Evolutionary conservation across 2,888 invertebrate genomes (phyloP).

Genomic region (Drosophila greeni): DNA sequence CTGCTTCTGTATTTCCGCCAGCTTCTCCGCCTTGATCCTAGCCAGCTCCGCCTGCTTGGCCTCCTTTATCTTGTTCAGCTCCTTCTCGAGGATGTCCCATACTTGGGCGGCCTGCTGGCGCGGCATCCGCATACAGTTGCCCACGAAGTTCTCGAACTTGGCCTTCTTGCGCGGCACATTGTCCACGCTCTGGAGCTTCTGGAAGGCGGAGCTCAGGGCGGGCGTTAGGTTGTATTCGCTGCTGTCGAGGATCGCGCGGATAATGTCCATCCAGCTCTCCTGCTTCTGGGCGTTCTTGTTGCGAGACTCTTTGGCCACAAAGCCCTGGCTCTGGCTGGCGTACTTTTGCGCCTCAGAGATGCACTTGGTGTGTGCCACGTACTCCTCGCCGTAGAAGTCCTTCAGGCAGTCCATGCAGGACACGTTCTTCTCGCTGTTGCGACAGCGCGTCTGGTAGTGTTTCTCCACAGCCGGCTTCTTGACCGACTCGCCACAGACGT

Average conservation of each 20-base stretch:
- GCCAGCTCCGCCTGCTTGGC: constrained; percentile 59
- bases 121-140: constrained; percentile 82
- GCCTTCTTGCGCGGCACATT: constrained; percentile 92
- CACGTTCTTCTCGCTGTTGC: constrained; percentile 83
- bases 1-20: constrained; percentile 9
- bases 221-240: constrained; percentile 75
- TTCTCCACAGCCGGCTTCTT: constrained; percentile 95
- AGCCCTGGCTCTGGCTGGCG: constrained; percentile 87
- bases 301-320: constrained; percentile 83
- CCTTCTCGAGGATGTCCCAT: constrained; percentile 81
- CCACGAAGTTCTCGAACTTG: constrained; percentile 89
- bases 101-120: constrained; percentile 85
- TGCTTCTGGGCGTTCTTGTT: constrained; percentile 94
- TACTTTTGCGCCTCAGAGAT: constrained; percentile 93
- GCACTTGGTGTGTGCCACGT: constrained; percentile 89
- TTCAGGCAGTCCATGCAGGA: constrained; percentile 97
- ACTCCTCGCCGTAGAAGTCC: constrained; percentile 90
- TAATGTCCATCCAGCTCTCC: constrained; percentile 84
- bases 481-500: constrained; percentile 92
- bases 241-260: constrained; percentile 74
- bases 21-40: constrained; percentile 45
- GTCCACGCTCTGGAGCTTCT: constrained; percentile 84
- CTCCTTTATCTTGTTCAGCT: constrained; percentile 79
- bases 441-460: constrained; percentile 88
- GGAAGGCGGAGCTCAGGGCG: constrained; percentile 82